A percentile compares a stretch with the other conserved stretches of the same genome.
phyloP scores from a whole-genome alignment of 2,113 vertebrate species.

The Erythrocercus mccallii region DNA sequence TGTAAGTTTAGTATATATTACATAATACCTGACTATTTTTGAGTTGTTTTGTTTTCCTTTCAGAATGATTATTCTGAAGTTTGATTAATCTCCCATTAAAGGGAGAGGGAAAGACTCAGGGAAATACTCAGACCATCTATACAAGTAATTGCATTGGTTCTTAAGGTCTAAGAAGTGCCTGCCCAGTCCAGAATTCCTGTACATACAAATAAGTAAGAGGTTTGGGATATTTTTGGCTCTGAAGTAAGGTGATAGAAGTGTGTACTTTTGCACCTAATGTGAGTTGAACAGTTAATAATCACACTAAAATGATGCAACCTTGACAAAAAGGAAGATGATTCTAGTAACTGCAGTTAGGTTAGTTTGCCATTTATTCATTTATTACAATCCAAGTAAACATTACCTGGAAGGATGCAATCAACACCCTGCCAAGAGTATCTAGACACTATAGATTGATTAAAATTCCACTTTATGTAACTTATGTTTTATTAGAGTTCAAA shows the following conservation, averaged over 20 bases:
- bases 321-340: not conserved
- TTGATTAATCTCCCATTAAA: not conserved
- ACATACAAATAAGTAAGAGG: not conserved
- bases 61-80: not conserved
- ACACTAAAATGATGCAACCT: not conserved
- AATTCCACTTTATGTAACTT: not conserved
- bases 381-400: not conserved
- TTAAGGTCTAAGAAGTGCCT: not conserved
- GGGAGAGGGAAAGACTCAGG: too few species aligned
- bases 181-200: not conserved
- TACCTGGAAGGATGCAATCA: not conserved
- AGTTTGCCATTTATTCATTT: not conserved
- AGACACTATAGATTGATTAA: not conserved
- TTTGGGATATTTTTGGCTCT: not conserved
- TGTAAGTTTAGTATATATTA: not conserved
- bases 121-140: not conserved
- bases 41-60: not conserved
- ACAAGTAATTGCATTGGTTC: accelerated
- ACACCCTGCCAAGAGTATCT: not conserved
- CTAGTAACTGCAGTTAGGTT: not conserved
- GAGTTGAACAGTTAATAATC: not conserved
- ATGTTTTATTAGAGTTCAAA: not conserved
- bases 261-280: not conserved
- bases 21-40: not conserved
- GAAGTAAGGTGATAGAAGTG: not conserved